Evolutionary conservation across 1,140 invertebrate genomes (phyloP), one percentile per base, ranked within the genome.

Genomic region (Arctopsyche grandis): DNA sequence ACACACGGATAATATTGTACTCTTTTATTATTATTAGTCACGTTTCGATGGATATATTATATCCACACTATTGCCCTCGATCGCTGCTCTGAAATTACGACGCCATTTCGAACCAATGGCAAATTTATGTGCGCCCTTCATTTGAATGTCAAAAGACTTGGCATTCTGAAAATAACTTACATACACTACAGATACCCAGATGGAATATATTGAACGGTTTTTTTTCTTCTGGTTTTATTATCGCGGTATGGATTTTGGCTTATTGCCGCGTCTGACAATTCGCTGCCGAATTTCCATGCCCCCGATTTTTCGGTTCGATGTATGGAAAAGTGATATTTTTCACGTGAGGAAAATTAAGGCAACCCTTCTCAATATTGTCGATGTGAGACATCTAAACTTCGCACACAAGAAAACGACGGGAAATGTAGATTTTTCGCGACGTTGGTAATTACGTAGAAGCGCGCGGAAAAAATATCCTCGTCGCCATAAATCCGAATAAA

Each of bases 191-290:
- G n/a, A 38, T 1, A 38, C 3, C 3, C 29, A 38, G 29, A 52
- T 12, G 10, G 48, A 52, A 52, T 52, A 22, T 63, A 66, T 66
- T 19, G 63, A 29, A 66, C 24, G 22, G 9, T 26, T 66, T 66
- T 66, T 66, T 60, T 60, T 16, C 4, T 21, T 22, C 9, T 10
- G n/a, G 10, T 60, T 21, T 60, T 52, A 38, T 7, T 38, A 38
- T 16, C 48, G 16, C 21, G 3, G 58, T 21, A 60, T 21, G 24
- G 63, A 22, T 66, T 66, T 66, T 66, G 63, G 63, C 63, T 26
- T 24, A 26, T 22, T 66, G 63, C 63, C 63, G 63, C 63, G 63
- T 24, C 63, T 66, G 63, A 66, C 63, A 24, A 16, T 52, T 52
- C 29, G 7, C 29, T 38, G 16, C 24, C 24, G 63, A 19, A 66